Evolutionary conservation across 2,113 vertebrate species (phyloP), one percentile per base, ranked within the genome.

Genomic region (Eira barbara): DNA sequence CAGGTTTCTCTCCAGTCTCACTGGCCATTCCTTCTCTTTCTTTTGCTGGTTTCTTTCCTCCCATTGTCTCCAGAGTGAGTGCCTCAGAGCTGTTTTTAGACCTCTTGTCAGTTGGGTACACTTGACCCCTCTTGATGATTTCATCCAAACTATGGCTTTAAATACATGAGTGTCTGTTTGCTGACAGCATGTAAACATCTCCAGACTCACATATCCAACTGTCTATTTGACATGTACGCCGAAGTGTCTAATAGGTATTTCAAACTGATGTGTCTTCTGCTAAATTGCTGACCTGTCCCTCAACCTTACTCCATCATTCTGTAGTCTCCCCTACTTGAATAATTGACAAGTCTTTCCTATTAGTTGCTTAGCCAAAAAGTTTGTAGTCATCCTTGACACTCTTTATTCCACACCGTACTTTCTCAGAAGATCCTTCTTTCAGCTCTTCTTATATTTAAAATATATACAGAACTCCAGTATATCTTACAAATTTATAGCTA

Each of bases 31-130:
- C n/a, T 91, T 94, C 86, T 71, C 23, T 74, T 34, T 82, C 45
- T 90, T 55, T 82, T 89, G 59, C n/a, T 74, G 34, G 67, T 92
- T 96, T 96, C 69, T 61, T 88, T 85, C 63, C 94, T 61, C 73
- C 27, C n/a, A 79, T 0, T 55, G 36, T 96, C 47, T 89, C 52
- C 65, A 79, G 11, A 96, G 61, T 93, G 47, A 57, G 23, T 63
- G 63, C 29, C 67, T 67, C 65, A 61, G 29, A 89, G 36, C 65
- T 82, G 25, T 76, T 67, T 86, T 71, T 71, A 23, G 69, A 78
- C 31, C 21, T 90, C 6, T 92, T 52, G 25, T 83, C 27, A 79
- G 36, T 61, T 6, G 49, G 13, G 42, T 57, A 85, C 23, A 65
- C 20, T 73, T 94, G 69, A 13, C 27, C 31, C 57, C 23, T 34